phyloP scores from a whole-genome alignment of 1,140 invertebrate species.

The Microplitis mediator region DNA sequence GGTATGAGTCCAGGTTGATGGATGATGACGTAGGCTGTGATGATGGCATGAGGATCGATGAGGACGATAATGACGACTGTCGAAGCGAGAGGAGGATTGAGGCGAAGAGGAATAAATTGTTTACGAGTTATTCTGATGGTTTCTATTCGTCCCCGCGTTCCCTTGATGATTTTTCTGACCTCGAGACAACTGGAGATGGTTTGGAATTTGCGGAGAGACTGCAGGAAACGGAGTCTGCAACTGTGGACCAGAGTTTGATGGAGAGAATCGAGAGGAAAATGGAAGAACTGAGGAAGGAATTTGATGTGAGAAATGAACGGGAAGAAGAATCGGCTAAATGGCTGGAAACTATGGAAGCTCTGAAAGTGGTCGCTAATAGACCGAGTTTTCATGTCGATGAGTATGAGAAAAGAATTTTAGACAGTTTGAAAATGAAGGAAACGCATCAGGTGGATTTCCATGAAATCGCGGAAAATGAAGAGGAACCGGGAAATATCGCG shows the following conservation, averaged over 20 bases:
- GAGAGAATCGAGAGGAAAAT: slow-evolving; percentile 27
- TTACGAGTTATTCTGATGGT: neutral
- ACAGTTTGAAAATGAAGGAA: neutral
- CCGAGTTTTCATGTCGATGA: slow-evolving; percentile 21
- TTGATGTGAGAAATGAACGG: slow-evolving; percentile 12
- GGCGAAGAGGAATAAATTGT: no score
- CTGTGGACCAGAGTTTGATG: neutral
- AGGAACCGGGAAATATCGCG: slow-evolving; percentile 19
- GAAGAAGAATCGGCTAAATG: slow-evolving; percentile 20
- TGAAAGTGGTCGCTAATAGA: slow-evolving; percentile 10
- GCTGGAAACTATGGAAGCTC: slow-evolving; percentile 13
- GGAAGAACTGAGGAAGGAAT: slow-evolving; percentile 10
- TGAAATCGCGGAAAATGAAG: neutral
- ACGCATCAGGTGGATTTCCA: slow-evolving; percentile 1
- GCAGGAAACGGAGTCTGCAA: neutral
- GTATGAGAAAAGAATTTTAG: slow-evolving; percentile 18
- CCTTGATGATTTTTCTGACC: no score
- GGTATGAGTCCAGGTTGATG: no score
- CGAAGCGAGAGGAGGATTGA: no score
- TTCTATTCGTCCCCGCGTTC: neutral
- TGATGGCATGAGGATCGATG: no score
- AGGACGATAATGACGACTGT: no score
- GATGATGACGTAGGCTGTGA: no score
- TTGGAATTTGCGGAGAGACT: neutral
- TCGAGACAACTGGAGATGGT: neutral